phyloP scores from a whole-genome alignment of 2,797 vertebrate species.

The Anniella stebbinsi region DNA sequence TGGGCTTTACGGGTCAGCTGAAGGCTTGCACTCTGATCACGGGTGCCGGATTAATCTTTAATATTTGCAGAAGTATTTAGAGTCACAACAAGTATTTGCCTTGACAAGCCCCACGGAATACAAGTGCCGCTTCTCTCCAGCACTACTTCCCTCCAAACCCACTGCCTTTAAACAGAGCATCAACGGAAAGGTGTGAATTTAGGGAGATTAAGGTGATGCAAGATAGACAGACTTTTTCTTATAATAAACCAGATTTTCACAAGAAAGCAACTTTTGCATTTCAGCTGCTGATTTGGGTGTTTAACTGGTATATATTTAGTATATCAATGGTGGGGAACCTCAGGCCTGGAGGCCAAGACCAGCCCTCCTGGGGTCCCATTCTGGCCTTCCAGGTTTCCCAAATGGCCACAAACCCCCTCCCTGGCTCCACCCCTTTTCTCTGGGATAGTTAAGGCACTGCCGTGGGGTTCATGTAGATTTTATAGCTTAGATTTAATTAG shows the following conservation, averaged over 20 bases:
- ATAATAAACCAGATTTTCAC: background rate
- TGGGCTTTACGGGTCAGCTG: constrained; percentile 48
- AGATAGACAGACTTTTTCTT: background rate
- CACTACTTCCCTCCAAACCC: constrained; percentile 29
- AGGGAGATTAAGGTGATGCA: constrained; percentile 3
- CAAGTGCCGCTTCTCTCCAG: background rate
- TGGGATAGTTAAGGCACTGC: no score
- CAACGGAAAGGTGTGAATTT: constrained; percentile 10
- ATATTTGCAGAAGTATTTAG: constrained; percentile 61
- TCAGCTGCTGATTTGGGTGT: background rate
- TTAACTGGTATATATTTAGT: background rate
- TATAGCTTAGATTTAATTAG: no score
- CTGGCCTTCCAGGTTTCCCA: no score
- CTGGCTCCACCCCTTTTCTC: no score
- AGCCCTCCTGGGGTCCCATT: no score
- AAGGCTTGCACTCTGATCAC: constrained; percentile 13
- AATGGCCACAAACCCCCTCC: no score
- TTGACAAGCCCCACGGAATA: constrained; percentile 48
- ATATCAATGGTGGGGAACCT: no score
- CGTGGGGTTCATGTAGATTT: no score
- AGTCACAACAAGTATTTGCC: constrained; percentile 58
- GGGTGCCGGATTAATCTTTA: constrained; percentile 53
- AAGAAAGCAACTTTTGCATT: background rate
- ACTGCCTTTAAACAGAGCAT: constrained; percentile 6
- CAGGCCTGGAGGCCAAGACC: no score